A percentile compares a stretch with the other conserved stretches of the same genome.
These are phyloP conservation scores for Torymus tubicola DNA, from an alignment of 2,888 invertebrate genomes.

Conservation along the genomic window DNA sequence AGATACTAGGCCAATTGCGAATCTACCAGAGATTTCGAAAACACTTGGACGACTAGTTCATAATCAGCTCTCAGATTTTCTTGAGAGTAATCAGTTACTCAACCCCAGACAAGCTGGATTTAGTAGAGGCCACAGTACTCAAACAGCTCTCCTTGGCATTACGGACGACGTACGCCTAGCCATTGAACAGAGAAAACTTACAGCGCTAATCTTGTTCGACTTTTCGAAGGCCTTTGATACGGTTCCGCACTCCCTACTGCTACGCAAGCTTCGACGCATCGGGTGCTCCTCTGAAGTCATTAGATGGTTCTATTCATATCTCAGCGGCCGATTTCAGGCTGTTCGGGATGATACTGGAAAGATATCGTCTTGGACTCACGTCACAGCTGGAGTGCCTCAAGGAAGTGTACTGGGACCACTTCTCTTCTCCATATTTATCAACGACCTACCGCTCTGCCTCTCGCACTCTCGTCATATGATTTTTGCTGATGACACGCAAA, in stretches of 20 bases:
- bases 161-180: not conserved
- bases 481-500: too few species aligned
- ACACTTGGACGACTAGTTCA: not conserved
- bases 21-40: not conserved
- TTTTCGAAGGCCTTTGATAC: constrained; percentile 20
- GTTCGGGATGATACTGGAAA: too few species aligned
- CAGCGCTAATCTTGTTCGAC: not conserved
- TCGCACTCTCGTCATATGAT: too few species aligned
- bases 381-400: too few species aligned
- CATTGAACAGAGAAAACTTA: not conserved
- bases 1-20: not conserved
- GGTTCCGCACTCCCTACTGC: not conserved
- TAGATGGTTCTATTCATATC: not conserved
- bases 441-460: too few species aligned
- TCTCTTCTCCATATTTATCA: too few species aligned
- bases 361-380: too few species aligned
- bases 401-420: too few species aligned
- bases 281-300: not conserved
- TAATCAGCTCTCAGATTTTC: not conserved
- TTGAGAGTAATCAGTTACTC: not conserved
- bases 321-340: too few species aligned
- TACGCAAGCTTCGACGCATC: not conserved
- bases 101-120: not conserved
- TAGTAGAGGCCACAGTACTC: too few species aligned
- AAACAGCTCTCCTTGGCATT: not conserved